phyloP scores from a whole-genome alignment of 2,888 invertebrate species.

The Linyphia triangularis region DNA sequence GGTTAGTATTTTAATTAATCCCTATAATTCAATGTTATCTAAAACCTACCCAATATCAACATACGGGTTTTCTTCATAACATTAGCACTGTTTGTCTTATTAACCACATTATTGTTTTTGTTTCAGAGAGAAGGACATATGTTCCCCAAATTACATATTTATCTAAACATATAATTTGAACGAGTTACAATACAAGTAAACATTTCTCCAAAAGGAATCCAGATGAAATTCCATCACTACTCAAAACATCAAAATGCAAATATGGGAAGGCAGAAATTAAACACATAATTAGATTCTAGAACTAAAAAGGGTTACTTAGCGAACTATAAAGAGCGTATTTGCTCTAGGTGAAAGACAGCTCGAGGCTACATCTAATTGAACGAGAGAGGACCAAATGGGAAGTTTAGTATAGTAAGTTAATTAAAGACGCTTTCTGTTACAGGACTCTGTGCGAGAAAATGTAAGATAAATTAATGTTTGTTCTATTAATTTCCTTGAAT shows the following conservation, averaged over 20 bases:
- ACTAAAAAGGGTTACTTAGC: slow-evolving; percentile 47
- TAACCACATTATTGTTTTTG: too few relatives aligned
- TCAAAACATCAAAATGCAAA: not conserved
- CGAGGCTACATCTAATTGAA: slow-evolving; percentile 9
- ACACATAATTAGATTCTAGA: slow-evolving; percentile 52
- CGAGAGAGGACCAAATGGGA: slow-evolving; percentile 19
- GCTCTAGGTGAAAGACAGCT: not conserved
- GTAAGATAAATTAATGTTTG: slow-evolving; percentile 46
- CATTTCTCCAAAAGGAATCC: not conserved
- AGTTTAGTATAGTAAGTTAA: slow-evolving; percentile 51
- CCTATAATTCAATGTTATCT: too few relatives aligned
- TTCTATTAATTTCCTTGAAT: slow-evolving; percentile 45
- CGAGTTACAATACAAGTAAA: not conserved
- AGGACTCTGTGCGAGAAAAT: not conserved
- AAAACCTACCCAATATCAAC: too few relatives aligned
- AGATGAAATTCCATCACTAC: not conserved
- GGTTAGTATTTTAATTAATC: too few relatives aligned
- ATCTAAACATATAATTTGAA: not conserved
- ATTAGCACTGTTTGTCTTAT: too few relatives aligned
- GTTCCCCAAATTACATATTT: not conserved
- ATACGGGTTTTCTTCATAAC: too few relatives aligned
- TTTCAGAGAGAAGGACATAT: too few relatives aligned
- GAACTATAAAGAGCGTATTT: slow-evolving; percentile 17
- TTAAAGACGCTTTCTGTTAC: not conserved
- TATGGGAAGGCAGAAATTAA: slow-evolving; percentile 32